Base-by-base conservation (phyloP, 2,888 invertebrate species). In the Oscheius sp. region DNA sequence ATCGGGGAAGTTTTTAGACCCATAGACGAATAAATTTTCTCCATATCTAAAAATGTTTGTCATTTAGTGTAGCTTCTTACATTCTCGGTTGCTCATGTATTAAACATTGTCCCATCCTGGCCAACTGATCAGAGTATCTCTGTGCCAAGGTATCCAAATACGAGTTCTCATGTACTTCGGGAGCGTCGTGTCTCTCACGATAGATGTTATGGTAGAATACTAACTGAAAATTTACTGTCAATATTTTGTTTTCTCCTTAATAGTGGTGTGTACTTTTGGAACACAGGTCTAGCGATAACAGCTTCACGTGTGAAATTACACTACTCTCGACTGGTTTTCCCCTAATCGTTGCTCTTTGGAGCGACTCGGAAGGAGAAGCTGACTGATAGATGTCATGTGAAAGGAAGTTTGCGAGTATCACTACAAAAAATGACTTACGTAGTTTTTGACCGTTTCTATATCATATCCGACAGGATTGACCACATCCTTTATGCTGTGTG, bases 11-110 rank as follows among this genome's bases (percentile, higher is more conserved):
- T 73, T 62, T 14, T 71, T 70, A 50, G 75, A 72, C 26, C 74
- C 78, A 50, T 79, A 83, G 65, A 75, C 81, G 74, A 83, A 83
- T 32, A 83, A 71, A 68, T 80, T 82, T 59, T 83, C 83, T 6
- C 83, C 83, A 68, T 77, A 80, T 38, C 82, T 82, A 59, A 61
- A 80, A 68, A 41, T 26, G 2, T 17, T 6, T 38, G 5, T 33
- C 8, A 14, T 24, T 24, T 6, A 24, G 41, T 2, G 2, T 6
- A 26, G 1, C 9, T 8, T 17, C 26, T 59, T 56, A 81, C 82
- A 64, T 72, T 74, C 79, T 69, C 49, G 74, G 73, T n/a, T 76
- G 73, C 64, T 82, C 82, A 33, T 83, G 83, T 12, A 74, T 71
- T 26, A 82, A 67, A 67, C 83, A 83, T 45, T 68, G 67, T 50